Evolutionary conservation across 2,113 vertebrate species (phyloP).

Genomic region (Axis porcinus): DNA sequence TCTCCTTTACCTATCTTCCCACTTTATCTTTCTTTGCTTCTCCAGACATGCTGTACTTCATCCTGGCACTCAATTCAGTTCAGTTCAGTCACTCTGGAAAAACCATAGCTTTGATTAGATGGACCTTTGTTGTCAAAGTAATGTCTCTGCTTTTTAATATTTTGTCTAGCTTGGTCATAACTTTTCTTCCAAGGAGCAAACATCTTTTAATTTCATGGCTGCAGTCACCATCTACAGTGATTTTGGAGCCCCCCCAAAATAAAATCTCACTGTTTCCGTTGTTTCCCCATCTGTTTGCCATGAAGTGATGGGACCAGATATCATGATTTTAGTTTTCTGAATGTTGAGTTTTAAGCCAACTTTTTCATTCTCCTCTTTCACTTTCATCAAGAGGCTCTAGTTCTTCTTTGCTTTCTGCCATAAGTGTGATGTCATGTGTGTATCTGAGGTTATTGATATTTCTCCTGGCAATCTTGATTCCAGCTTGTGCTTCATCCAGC

Average conservation of each 20-base stretch:
- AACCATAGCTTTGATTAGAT: background rate
- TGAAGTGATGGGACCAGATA: background rate
- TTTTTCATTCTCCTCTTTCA: background rate
- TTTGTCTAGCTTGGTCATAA: background rate
- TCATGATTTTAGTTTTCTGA: background rate
- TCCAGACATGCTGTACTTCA: background rate
- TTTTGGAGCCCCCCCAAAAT: background rate
- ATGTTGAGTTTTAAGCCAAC: background rate
- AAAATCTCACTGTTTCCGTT: background rate
- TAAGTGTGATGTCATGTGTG: background rate
- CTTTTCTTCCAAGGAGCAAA: background rate
- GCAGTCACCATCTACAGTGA: background rate
- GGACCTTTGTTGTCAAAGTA: background rate
- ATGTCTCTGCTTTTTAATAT: background rate
- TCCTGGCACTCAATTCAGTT: background rate
- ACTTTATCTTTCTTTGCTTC: background rate
- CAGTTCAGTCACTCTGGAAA: background rate
- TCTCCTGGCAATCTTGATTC: background rate
- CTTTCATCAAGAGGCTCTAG: background rate
- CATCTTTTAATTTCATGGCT: background rate
- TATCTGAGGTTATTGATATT: background rate
- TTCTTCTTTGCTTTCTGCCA: background rate
- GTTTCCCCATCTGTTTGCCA: background rate
- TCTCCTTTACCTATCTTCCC: background rate
- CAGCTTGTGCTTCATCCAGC: background rate